Percentiles rank a stretch among this genome's conserved stretches.
These are phyloP conservation scores for Napeogenes inachia DNA, from an alignment of 2,888 invertebrate genomes.

Conservation along the genomic window DNA sequence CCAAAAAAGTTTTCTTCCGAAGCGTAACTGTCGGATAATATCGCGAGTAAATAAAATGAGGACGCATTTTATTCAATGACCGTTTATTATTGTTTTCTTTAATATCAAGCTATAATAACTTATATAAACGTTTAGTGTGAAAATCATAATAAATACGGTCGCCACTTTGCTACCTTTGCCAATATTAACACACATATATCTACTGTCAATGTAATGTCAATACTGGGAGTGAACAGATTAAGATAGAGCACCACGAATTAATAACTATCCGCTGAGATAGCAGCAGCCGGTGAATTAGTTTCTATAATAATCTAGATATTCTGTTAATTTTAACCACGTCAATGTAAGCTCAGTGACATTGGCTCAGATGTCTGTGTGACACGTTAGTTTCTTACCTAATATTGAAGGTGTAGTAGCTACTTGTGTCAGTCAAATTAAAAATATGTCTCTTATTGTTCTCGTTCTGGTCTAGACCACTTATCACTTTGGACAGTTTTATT, in stretches of 20 bases:
- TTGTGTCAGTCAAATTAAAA: not conserved
- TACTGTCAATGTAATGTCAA: not conserved
- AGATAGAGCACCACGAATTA: not conserved
- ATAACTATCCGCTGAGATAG: not conserved
- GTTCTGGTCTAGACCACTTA: not conserved
- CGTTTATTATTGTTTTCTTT: no score
- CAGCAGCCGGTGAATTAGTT: no score
- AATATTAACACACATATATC: not conserved
- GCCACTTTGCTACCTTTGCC: not conserved
- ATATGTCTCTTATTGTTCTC: not conserved
- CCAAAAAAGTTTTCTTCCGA: no score
- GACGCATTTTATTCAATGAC: no score
- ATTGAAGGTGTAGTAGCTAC: not conserved
- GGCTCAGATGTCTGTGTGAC: not conserved
- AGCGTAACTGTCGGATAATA: no score
- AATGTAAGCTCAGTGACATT: not conserved
- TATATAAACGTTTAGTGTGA: no score
- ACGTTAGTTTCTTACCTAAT: not conserved
- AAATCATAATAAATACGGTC: no score
- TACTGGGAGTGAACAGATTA: not conserved
- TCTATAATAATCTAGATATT: not conserved
- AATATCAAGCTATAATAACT: no score
- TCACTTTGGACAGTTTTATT: not conserved
- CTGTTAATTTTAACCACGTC: not conserved
- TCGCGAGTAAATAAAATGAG: no score